These are phyloP conservation scores for Jaculus jaculus DNA, from an alignment of 2,113 vertebrate genomes.

Conservation along the genomic window DNA sequence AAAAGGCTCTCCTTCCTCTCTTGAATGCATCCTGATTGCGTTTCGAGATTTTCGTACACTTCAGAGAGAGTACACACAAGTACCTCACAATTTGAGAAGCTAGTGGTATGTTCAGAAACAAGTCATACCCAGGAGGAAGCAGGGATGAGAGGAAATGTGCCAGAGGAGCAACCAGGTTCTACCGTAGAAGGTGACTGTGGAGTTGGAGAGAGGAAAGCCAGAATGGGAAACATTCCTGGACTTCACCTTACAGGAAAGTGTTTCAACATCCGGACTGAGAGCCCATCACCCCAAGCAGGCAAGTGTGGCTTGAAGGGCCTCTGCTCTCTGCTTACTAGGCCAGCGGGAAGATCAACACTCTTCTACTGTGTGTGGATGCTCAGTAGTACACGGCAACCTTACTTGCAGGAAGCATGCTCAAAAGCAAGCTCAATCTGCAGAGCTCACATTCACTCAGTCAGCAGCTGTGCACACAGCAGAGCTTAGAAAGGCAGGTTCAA, in stretches of 20 bases:
- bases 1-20: background rate
- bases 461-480: accelerated
- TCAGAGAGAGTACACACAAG: background rate
- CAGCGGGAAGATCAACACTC: background rate
- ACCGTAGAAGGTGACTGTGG: background rate
- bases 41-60: background rate
- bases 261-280: background rate
- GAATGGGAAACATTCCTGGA: background rate
- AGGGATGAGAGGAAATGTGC: background rate
- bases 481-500: background rate
- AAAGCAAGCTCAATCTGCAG: background rate
- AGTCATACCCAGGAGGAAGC: background rate
- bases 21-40: no score
- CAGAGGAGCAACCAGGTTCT: background rate
- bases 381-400: background rate
- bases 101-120: background rate
- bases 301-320: background rate
- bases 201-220: background rate
- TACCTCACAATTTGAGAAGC: background rate
- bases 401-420: background rate
- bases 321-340: background rate
- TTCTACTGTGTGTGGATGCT: background rate
- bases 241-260: background rate
- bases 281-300: background rate
- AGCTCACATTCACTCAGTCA: background rate